Evolutionary conservation across 2,888 invertebrate species (phyloP).

Genomic region (Brachynemurus nebulosus): DNA sequence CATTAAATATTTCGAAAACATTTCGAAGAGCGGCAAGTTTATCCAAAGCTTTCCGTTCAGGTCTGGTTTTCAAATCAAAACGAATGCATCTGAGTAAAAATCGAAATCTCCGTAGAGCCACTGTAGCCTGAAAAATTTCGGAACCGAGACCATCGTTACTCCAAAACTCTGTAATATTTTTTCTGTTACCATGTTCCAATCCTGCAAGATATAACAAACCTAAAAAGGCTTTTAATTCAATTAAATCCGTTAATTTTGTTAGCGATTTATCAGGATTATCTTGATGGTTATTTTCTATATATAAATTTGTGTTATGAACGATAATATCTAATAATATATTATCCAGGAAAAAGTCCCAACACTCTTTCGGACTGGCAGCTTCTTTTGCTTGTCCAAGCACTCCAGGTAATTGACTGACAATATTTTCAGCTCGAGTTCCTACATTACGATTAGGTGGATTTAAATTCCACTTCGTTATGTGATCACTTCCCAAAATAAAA

Average conservation of each 20-base stretch:
- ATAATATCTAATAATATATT: slow-evolving; percentile 18
- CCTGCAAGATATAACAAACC: too few relatives aligned
- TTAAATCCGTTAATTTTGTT: too few relatives aligned
- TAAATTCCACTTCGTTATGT: slow-evolving; percentile 16
- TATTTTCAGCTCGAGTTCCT: slow-evolving; percentile 10
- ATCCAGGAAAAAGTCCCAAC: slow-evolving; percentile 17
- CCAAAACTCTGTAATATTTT: slow-evolving; percentile 16
- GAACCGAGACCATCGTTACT: slow-evolving; percentile 15
- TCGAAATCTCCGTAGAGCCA: too few relatives aligned
- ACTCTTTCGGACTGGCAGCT: slow-evolving; percentile 14
- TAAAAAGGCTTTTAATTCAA: too few relatives aligned
- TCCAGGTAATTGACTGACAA: slow-evolving; percentile 13
- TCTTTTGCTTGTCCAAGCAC: slow-evolving; percentile 12
- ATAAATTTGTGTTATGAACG: too few relatives aligned
- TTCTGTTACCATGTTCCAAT: too few relatives aligned
- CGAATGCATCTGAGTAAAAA: slow-evolving; percentile 14
- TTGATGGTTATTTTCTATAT: too few relatives aligned
- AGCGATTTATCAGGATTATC: too few relatives aligned
- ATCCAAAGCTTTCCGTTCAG: slow-evolving; percentile 12
- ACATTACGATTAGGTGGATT: slow-evolving; percentile 8
- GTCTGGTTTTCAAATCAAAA: slow-evolving; percentile 15
- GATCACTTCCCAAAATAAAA: too few relatives aligned
- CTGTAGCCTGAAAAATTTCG: slow-evolving; percentile 17
- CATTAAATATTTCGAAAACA: slow-evolving; percentile 19
- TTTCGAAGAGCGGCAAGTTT: slow-evolving; percentile 22